Conservation (phyloP, 2,888 invertebrate genomes). For the Phorcus lineatus region DNA sequence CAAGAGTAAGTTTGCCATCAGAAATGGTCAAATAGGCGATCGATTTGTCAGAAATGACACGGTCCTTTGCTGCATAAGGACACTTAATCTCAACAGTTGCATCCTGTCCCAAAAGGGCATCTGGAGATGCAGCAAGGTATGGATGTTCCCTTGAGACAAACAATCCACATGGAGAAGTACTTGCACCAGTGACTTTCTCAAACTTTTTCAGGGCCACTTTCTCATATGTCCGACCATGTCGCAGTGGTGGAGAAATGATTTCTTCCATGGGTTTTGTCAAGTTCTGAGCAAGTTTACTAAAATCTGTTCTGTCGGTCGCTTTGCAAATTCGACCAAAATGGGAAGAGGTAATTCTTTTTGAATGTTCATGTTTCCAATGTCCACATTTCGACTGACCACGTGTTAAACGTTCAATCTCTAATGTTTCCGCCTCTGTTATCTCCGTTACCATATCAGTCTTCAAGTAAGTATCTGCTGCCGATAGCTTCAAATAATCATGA, state of each 20-base stretch:
- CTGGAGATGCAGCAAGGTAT: constrained; percentile 14
- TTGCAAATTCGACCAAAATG: not conserved
- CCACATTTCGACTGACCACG: not conserved
- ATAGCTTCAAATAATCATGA: not conserved
- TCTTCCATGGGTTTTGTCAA: not conserved
- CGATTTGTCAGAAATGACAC: not conserved
- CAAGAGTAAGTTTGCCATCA: not conserved
- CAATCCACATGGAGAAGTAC: not conserved
- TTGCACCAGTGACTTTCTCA: not conserved
- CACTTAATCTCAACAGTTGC: constrained; percentile 6
- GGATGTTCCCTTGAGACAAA: not conserved
- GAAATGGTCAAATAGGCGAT: not conserved
- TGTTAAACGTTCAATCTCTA: not conserved
- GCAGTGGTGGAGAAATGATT: not conserved
- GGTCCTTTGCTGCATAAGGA: not conserved
- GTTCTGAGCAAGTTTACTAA: not conserved
- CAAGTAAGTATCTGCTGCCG: not conserved
- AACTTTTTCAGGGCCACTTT: not conserved
- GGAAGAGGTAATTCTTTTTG: not conserved
- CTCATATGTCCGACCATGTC: not conserved
- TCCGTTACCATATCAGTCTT: not conserved
- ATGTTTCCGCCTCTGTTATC: not conserved
- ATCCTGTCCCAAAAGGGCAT: not conserved
- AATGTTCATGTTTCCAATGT: not conserved
- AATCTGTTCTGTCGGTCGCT: not conserved